These are phyloP conservation scores for Drosophila meridiana DNA, from an alignment of 2,888 invertebrate genomes.

Conservation along the genomic window DNA sequence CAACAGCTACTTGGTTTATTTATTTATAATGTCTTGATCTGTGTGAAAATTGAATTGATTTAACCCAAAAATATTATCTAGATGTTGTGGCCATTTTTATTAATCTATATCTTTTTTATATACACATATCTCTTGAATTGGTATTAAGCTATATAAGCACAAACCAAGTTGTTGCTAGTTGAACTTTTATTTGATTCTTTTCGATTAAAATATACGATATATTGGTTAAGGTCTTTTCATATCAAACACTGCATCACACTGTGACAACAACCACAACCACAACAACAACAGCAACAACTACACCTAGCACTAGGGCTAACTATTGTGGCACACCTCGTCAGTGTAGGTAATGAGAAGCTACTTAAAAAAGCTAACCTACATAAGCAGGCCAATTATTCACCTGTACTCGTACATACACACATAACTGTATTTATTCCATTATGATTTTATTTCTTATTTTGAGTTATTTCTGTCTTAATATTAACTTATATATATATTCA, in stretches of 20 bases:
- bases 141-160: slow-evolving; percentile 15
- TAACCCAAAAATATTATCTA: slow-evolving; percentile 36
- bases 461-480: slow-evolving; percentile 37
- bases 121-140: slow-evolving; percentile 23
- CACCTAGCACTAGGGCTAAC: slow-evolving; percentile 61
- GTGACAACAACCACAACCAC: slow-evolving; percentile 4
- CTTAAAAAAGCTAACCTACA: slow-evolving; percentile 24
- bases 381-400: slow-evolving; percentile 36
- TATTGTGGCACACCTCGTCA: slow-evolving; percentile 62
- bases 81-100: slow-evolving; percentile 48
- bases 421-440: slow-evolving; percentile 29
- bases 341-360: slow-evolving; percentile 40
- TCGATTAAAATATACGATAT: slow-evolving; percentile 19
- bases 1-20: slow-evolving; percentile 58
- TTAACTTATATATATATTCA: slow-evolving; percentile 42
- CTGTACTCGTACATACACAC: slow-evolving; percentile 20
- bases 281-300: slow-evolving; percentile 20
- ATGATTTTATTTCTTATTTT: slow-evolving; percentile 33
- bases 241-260: slow-evolving; percentile 26
- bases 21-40: slow-evolving; percentile 44
- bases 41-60: slow-evolving; percentile 29
- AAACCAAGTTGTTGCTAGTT: slow-evolving; percentile 57
- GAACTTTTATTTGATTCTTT: slow-evolving; percentile 16
- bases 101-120: slow-evolving; percentile 5
- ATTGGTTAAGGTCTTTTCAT: slow-evolving; percentile 44